Evolutionary conservation across 37 sponge, comb jelly and placozoan species (phyloP).

Genomic region (Chondrilla cf. caribensis): DNA sequence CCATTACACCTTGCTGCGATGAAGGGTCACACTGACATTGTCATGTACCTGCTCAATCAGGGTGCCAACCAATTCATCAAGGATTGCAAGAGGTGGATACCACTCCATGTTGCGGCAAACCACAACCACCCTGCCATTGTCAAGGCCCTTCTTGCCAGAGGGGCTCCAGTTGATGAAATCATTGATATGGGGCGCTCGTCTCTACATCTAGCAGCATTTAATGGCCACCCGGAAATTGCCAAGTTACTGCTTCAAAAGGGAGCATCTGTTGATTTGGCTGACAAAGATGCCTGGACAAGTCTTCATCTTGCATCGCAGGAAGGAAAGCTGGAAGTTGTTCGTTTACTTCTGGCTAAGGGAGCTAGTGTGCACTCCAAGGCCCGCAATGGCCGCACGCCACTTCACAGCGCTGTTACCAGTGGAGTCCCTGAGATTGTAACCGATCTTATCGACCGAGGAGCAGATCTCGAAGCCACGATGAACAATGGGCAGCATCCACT

Average conservation of each 20-base stretch:
- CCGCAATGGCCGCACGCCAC: too few species aligned
- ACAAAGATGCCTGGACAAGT: slow-evolving; percentile 66
- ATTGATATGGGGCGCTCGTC: too few species aligned
- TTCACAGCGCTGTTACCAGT: too few species aligned
- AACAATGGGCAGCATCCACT: too few species aligned
- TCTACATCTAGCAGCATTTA: slow-evolving; percentile 70
- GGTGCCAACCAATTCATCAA: too few species aligned
- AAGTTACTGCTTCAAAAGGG: slow-evolving; percentile 35
- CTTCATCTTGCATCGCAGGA: too few species aligned
- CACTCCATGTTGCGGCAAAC: too few species aligned
- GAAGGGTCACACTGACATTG: slow-evolving; percentile 62
- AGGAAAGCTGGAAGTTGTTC: slow-evolving; percentile 67
- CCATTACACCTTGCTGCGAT: slow-evolving; percentile 73
- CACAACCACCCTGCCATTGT: slow-evolving; percentile 32
- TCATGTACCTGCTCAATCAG: too few species aligned
- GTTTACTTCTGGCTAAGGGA: slow-evolving; percentile 60
- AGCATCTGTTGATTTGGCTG: slow-evolving; percentile 34
- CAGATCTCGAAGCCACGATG: too few species aligned
- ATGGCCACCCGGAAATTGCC: slow-evolving; percentile 62
- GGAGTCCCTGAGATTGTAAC: too few species aligned
- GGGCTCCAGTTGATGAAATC: slow-evolving; percentile 47
- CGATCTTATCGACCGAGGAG: too few species aligned
- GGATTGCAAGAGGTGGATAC: too few species aligned
- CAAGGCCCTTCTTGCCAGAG: slow-evolving; percentile 26
- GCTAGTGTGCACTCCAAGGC: slow-evolving; percentile 71